A percentile compares a stretch with the other conserved stretches of the same genome.
phyloP scores from a whole-genome alignment of 2,113 vertebrate species.

The Phalacrocorax pelagicus region DNA sequence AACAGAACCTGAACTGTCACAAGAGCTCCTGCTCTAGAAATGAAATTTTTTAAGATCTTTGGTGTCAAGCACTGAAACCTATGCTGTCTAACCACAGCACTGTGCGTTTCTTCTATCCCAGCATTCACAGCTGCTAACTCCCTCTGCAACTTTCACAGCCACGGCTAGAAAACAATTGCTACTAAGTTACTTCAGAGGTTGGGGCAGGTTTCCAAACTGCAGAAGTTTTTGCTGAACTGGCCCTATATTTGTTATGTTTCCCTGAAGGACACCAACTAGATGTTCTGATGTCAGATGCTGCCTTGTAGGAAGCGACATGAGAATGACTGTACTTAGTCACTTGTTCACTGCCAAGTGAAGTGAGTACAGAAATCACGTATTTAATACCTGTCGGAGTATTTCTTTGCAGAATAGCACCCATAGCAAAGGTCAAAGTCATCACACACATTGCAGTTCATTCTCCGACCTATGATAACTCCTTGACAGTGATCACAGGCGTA shows the following conservation, averaged over 20 bases:
- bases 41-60: neutral
- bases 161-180: neutral
- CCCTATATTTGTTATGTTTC: neutral
- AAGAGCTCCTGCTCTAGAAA: neutral
- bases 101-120: neutral
- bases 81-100: neutral
- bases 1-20: neutral
- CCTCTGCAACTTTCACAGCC: neutral
- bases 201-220: neutral
- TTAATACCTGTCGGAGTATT: slow-evolving; percentile 90
- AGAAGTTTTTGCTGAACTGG: neutral
- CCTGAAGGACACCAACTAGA: neutral
- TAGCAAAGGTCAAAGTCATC: slow-evolving; percentile 98
- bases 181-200: neutral
- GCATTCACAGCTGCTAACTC: neutral
- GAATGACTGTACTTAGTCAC: neutral
- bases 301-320: neutral
- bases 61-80: neutral
- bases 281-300: neutral
- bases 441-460: slow-evolving; percentile 94
- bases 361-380: neutral
- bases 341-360: neutral
- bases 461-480: slow-evolving; percentile 94
- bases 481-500: slow-evolving; percentile 95
- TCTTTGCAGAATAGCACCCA: slow-evolving; percentile 94